Evolutionary conservation across 1,140 invertebrate species (phyloP), one percentile per base, ranked within the genome.

Genomic region (Oryzaephilus surinamensis): DNA sequence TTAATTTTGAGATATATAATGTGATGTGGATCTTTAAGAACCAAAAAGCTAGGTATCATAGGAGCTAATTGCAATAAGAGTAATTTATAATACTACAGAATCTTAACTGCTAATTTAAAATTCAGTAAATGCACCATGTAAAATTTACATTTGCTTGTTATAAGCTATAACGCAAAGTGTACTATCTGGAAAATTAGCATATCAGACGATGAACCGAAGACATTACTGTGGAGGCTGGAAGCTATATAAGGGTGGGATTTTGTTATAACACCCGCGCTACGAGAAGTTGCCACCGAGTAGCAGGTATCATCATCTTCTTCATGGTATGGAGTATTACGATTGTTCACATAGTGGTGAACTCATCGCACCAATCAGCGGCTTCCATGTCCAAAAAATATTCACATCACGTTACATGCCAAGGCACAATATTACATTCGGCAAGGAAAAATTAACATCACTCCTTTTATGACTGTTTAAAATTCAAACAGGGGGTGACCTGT

Each of bases 401-500:
- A 14, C 18, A 43, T 47, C 54, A 57, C 54, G 54, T 57, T n/a
- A n/a, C n/a, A n/a, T n/a, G n/a, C n/a, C n/a, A n/a, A n/a, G n/a
- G n/a, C n/a, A 43, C 54, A 49, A 58, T 58, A 58, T 58, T 58
- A 58, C 56, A 50, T 50, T 55, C 48, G 52, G 40, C 46, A 45
- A 47, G 43, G 50, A 58, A 57, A 59, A 59, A 59, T 59, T 59
- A 57, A 59, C 55, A 57, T 59, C 55, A 47, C 33, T 52, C 49
- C 51, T 54, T 59, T 59, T 59, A 59, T 56, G 57, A 59, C 57
- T 59, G 55, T 38, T 59, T 59, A 57, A 59, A 59, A 59, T 59
- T 55, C 57, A 54, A 49, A 46, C 38, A n/a, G n/a, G 50, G 44
- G 43, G 48, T 41, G 37, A 46, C 45, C 42, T 43, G 46, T 46